phyloP scores from a whole-genome alignment of 1,140 invertebrate species.

The Heliconius eleuchia region DNA sequence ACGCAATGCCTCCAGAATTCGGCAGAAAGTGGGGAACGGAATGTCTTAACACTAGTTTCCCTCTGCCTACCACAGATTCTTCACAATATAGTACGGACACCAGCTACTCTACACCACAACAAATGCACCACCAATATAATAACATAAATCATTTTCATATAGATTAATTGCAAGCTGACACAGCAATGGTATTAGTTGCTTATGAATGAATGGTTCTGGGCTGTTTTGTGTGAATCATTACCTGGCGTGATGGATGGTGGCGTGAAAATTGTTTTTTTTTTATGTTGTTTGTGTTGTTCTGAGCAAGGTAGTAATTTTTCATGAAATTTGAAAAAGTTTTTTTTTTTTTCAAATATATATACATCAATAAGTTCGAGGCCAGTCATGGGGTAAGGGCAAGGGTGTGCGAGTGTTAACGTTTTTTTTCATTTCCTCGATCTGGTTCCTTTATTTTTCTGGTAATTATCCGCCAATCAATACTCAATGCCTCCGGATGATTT shows the following conservation, averaged over 20 bases:
- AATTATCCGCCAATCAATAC: too few relatives aligned
- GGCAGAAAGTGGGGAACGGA: too few relatives aligned
- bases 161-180: slow-evolving; percentile 40
- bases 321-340: too few relatives aligned
- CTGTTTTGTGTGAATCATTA: slow-evolving; percentile 19
- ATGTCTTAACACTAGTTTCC: too few relatives aligned
- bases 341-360: too few relatives aligned
- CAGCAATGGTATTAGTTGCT: slow-evolving; percentile 31
- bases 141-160: slow-evolving; percentile 43
- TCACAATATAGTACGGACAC: neutral
- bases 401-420: neutral
- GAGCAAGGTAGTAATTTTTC: neutral
- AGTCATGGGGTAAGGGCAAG: neutral
- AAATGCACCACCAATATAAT: slow-evolving; percentile 40
- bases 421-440: too few relatives aligned
- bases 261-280: neutral
- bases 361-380: too few relatives aligned
- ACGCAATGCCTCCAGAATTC: too few relatives aligned
- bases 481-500: too few relatives aligned
- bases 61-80: too few relatives aligned
- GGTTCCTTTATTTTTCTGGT: too few relatives aligned
- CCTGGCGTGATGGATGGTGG: neutral
- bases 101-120: slow-evolving; percentile 25
- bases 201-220: slow-evolving; percentile 18
- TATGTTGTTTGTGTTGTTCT: neutral